phyloP scores from a whole-genome alignment of 2,113 vertebrate species.

The Chionis minor region DNA sequence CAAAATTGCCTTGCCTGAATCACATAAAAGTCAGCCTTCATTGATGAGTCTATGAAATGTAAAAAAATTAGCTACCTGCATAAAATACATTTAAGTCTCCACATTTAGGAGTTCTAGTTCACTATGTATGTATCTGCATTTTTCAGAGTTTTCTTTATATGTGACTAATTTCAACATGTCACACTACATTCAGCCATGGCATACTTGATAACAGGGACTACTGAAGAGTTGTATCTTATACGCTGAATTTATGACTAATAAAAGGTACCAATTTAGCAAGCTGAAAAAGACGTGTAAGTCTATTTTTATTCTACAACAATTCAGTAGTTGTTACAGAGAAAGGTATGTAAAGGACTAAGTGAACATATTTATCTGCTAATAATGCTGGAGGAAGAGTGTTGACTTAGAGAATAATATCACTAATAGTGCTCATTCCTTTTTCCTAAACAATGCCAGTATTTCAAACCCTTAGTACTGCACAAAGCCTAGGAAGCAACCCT shows the following conservation, averaged over 20 bases:
- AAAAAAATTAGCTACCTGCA: background rate
- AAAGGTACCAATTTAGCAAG: background rate
- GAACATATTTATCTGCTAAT: background rate
- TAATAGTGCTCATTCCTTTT: background rate
- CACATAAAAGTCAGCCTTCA: background rate
- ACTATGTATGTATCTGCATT: background rate
- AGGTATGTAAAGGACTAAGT: background rate
- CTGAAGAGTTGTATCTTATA: background rate
- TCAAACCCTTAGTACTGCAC: background rate
- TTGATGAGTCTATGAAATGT: background rate
- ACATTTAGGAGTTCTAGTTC: background rate
- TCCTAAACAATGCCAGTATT: background rate
- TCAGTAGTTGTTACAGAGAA: background rate
- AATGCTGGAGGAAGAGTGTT: background rate
- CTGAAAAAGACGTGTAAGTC: background rate
- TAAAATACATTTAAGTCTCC: background rate
- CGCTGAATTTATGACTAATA: background rate
- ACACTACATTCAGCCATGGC: background rate
- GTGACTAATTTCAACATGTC: background rate
- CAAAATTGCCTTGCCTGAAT: background rate
- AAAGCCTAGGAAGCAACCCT: background rate
- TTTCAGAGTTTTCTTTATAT: background rate
- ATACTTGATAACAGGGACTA: background rate
- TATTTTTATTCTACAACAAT: background rate
- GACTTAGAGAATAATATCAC: background rate